A percentile compares a stretch with the other conserved stretches of the same genome.
phyloP scores from a whole-genome alignment of 2,113 vertebrate genomes.

The Suncus etruscus region DNA sequence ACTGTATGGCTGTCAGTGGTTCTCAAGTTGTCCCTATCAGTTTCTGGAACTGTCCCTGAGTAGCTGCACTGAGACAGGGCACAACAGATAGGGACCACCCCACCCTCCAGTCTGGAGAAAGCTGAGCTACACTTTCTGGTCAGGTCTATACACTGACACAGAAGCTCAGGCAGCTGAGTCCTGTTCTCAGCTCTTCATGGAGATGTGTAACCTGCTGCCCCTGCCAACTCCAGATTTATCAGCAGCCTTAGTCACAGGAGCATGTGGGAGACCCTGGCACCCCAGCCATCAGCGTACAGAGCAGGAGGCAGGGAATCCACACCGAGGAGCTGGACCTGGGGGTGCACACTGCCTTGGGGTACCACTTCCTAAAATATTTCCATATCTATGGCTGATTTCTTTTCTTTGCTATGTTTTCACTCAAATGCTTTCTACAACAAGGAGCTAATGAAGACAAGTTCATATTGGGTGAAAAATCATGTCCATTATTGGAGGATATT shows the following conservation, averaged over 20 bases:
- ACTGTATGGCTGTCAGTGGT: too few relatives aligned
- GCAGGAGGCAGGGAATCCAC: too few relatives aligned
- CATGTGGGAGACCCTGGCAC: too few relatives aligned
- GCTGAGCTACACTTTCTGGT: too few relatives aligned
- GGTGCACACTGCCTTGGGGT: not conserved
- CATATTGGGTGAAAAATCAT: not conserved
- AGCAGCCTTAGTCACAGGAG: not conserved
- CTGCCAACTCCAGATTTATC: not conserved
- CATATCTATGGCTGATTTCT: not conserved
- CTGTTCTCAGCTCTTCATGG: not conserved
- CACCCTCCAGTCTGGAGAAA: too few relatives aligned
- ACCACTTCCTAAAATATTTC: fast-evolving
- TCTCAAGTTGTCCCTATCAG: too few relatives aligned
- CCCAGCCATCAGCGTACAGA: too few relatives aligned
- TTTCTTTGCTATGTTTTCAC: not conserved
- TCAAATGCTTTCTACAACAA: not conserved
- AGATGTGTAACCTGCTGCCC: not conserved
- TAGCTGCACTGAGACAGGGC: too few relatives aligned
- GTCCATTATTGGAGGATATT: not conserved
- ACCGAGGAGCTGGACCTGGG: not conserved
- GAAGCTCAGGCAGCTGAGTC: not conserved
- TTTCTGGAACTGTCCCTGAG: too few relatives aligned
- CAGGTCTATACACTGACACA: too few relatives aligned
- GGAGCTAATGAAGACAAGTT: not conserved
- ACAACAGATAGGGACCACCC: too few relatives aligned